These are phyloP conservation scores for Cottoperca gobio DNA, from an alignment of 2,797 vertebrate species.

Conservation along the genomic window DNA sequence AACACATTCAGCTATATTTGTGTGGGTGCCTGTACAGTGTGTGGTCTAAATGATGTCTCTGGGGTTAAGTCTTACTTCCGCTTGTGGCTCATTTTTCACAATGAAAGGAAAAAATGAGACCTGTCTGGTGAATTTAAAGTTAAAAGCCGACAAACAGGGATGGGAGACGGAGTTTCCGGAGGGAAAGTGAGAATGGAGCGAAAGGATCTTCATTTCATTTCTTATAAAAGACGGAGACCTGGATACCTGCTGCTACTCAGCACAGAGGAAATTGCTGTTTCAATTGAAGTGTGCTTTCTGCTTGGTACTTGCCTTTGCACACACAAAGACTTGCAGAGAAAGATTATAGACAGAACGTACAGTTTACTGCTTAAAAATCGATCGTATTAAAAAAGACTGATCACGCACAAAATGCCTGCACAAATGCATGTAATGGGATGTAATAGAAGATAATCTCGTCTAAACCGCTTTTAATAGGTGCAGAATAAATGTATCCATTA, in stretches of 20 bases:
- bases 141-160: slow-evolving; percentile 19
- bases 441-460: neutral
- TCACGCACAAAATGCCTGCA: neutral
- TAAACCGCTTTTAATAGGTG: neutral
- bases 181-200: slow-evolving; percentile 29
- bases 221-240: slow-evolving; percentile 37
- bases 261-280: slow-evolving; percentile 50
- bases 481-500: neutral
- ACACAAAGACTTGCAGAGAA: slow-evolving; percentile 7
- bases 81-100: slow-evolving; percentile 13
- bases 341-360: neutral
- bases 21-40: neutral
- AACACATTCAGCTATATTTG: too few species aligned
- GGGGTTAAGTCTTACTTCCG: neutral
- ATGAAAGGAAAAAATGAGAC: slow-evolving; percentile 1
- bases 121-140: slow-evolving; percentile 17
- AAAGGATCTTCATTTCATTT: slow-evolving; percentile 34
- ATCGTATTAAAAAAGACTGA: neutral
- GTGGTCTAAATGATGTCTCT: neutral
- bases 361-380: neutral
- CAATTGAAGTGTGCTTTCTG: slow-evolving; percentile 47
- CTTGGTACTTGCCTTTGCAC: neutral
- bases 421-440: neutral
- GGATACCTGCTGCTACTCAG: slow-evolving; percentile 38
- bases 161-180: slow-evolving; percentile 20